Percentiles rank a stretch among this genome's conserved stretches.
Evolutionary conservation across 1,140 invertebrate species (phyloP).

Genomic region (Trissolcus basalis): DNA sequence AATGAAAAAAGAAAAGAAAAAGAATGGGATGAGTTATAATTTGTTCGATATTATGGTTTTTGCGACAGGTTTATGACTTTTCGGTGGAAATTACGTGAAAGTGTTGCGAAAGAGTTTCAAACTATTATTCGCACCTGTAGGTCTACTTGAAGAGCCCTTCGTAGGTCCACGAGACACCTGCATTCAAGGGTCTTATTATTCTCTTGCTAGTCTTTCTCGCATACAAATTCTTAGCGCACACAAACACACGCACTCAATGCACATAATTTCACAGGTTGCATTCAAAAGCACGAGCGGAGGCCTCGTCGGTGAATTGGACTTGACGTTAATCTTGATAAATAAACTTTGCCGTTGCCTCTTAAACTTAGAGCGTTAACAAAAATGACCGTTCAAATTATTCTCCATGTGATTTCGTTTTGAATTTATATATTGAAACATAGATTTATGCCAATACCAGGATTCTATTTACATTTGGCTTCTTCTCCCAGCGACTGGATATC

Average conservation of each 20-base stretch:
- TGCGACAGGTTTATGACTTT: too few relatives aligned
- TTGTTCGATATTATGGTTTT: too few relatives aligned
- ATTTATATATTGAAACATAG: not conserved
- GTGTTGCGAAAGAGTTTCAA: not conserved
- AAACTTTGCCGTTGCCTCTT: not conserved
- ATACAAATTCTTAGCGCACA: slow-evolving; percentile 2
- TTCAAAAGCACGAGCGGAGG: not conserved
- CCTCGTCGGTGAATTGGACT: not conserved
- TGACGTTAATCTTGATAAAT: not conserved
- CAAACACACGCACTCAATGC: not conserved
- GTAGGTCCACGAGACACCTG: slow-evolving; percentile 5
- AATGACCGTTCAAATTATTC: not conserved
- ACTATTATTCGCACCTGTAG: slow-evolving; percentile 5
- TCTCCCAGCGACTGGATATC: too few relatives aligned
- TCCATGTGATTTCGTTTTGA: not conserved
- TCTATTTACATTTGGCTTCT: too few relatives aligned
- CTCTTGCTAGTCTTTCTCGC: not conserved
- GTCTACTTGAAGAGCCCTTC: slow-evolving; percentile 6
- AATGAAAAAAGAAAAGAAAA: too few relatives aligned
- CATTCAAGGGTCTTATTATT: slow-evolving; percentile 6
- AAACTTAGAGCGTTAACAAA: not conserved
- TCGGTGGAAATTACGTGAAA: not conserved
- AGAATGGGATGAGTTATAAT: too few relatives aligned
- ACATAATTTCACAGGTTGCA: slow-evolving; percentile 1
- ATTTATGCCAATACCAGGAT: too few relatives aligned